Evolutionary conservation across 2,797 vertebrate species (phyloP).

Genomic region (Holocentrus rufus): DNA sequence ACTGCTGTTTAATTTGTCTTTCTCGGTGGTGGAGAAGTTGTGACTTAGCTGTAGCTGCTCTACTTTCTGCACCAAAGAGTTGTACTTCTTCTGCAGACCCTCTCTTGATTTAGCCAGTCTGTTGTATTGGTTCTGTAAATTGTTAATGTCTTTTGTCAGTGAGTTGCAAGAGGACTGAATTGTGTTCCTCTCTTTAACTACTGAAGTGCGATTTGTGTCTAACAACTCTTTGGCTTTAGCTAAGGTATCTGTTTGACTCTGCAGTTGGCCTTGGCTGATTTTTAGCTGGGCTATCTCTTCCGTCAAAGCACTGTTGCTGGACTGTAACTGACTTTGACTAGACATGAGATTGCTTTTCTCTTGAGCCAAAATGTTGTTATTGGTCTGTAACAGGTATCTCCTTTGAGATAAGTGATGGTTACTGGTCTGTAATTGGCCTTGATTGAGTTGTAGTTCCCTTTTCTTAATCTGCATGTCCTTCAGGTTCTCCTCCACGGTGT

Average conservation of each 20-base stretch:
- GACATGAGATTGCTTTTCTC: constrained; percentile 5
- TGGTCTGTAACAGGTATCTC: fast-evolving
- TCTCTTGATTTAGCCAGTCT: constrained; percentile 57
- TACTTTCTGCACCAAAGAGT: constrained; percentile 37
- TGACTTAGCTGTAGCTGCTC: constrained; percentile 58
- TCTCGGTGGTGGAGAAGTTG: constrained; percentile 49
- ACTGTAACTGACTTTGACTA: constrained; percentile 37
- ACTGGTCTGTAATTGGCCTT: fast-evolving
- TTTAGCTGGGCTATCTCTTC: constrained; percentile 40
- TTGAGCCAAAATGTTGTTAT: not conserved
- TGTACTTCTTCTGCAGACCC: constrained; percentile 56
- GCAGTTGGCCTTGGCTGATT: constrained; percentile 3
- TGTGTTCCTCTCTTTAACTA: constrained; percentile 23
- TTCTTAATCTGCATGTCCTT: constrained; percentile 17
- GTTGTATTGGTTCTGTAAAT: constrained; percentile 66
- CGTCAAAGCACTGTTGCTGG: constrained; percentile 21
- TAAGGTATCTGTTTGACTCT: constrained; percentile 33
- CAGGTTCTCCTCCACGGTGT: constrained; percentile 39
- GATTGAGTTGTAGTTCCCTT: fast-evolving
- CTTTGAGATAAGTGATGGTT: fast-evolving
- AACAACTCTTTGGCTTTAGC: constrained; percentile 9
- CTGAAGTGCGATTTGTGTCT: constrained; percentile 8
- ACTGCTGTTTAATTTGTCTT: constrained; percentile 41
- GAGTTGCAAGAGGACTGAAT: constrained; percentile 21
- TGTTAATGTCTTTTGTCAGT: constrained; percentile 55